Conservation (phyloP, 2,888 invertebrate genomes). For the Strigamia maritima region DNA sequence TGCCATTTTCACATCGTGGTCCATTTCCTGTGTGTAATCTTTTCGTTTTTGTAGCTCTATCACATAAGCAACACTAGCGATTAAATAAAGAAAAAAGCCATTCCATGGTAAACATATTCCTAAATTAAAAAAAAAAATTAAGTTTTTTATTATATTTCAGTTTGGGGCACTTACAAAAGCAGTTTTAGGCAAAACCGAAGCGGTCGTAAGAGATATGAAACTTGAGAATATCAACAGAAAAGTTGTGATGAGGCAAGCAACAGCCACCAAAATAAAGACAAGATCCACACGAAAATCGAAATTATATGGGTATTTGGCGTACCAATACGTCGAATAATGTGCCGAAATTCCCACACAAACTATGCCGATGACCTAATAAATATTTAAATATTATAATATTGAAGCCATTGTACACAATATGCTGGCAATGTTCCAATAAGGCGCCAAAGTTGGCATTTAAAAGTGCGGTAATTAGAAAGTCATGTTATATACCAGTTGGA, state of each 20-base stretch:
- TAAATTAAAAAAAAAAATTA: not conserved
- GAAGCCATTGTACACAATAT: not conserved
- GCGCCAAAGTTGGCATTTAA: not conserved
- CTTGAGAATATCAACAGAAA: not conserved
- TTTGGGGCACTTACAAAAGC: not conserved
- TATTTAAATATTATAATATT: not conserved
- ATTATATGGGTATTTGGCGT: not conserved
- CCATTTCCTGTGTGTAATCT: not conserved
- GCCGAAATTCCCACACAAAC: not conserved
- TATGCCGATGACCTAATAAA: not conserved
- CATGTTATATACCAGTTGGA: not conserved
- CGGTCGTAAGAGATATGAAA: not conserved
- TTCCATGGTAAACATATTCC: not conserved
- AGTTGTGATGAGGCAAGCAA: not conserved
- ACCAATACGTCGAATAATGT: not conserved
- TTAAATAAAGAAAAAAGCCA: constrained; percentile 15
- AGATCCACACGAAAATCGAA: not conserved
- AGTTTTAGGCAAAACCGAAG: not conserved
- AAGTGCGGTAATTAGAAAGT: not conserved
- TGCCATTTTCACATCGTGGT: not conserved
- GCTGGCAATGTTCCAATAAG: not conserved
- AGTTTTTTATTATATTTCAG: not conserved
- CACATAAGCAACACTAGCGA: constrained; percentile 7
- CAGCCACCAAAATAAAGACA: not conserved
- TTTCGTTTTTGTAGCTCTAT: not conserved